Percentiles rank a stretch among this genome's conserved stretches.
Evolutionary conservation across 2,888 invertebrate species (phyloP).

Genomic region (Boloria euphrosyne): DNA sequence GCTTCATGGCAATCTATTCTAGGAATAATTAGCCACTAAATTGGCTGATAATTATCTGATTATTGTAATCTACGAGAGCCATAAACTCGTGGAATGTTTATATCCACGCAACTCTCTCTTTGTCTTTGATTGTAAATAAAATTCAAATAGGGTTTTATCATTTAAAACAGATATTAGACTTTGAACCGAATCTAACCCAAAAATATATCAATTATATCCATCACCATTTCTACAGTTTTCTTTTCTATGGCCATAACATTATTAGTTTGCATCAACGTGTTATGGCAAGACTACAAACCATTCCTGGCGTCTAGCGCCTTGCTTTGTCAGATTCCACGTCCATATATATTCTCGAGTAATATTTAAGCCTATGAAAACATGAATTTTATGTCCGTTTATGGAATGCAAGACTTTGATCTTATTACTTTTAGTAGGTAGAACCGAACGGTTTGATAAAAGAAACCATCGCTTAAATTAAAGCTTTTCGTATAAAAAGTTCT

Average conservation of each 20-base stretch:
- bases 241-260: slow-evolving; percentile 27
- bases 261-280: slow-evolving; percentile 33
- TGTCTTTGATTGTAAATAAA: too few relatives aligned
- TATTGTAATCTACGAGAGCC: too few relatives aligned
- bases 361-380: slow-evolving; percentile 19
- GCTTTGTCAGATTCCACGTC: slow-evolving; percentile 36
- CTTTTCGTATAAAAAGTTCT: too few relatives aligned
- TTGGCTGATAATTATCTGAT: too few relatives aligned
- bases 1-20: too few relatives aligned
- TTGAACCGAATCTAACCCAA: neutral
- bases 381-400: neutral
- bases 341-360: slow-evolving; percentile 29
- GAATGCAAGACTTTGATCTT: neutral
- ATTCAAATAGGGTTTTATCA: neutral
- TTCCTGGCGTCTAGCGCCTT: slow-evolving; percentile 36
- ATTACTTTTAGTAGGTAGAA: too few relatives aligned
- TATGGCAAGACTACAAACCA: slow-evolving; percentile 39
- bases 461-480: too few relatives aligned
- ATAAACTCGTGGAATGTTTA: too few relatives aligned
- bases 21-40: too few relatives aligned
- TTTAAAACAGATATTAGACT: neutral
- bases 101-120: too few relatives aligned
- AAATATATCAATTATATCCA: neutral
- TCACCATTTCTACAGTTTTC: slow-evolving; percentile 1
- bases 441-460: too few relatives aligned